These are phyloP conservation scores for Euphydryas editha DNA, from an alignment of 2,888 invertebrate genomes.

Conservation along the genomic window DNA sequence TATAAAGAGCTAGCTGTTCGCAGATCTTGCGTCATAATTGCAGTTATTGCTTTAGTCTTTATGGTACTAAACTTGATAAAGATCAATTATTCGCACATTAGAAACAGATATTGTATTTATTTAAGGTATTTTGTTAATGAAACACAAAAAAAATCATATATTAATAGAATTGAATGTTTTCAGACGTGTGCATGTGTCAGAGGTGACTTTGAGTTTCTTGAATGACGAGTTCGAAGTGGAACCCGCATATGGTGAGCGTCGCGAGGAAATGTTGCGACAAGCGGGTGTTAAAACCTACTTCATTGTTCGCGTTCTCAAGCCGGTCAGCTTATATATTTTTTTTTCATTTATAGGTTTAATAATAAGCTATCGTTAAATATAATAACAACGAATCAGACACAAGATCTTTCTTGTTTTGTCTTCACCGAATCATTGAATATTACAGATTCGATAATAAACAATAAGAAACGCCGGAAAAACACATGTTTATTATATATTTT, in stretches of 20 bases:
- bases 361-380: not conserved
- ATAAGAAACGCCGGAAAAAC: no score
- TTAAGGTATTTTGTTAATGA: not conserved
- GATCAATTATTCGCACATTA: no score
- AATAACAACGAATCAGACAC: no score
- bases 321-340: slow-evolving; percentile 80
- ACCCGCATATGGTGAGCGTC: slow-evolving; percentile 93
- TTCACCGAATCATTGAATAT: no score
- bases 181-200: slow-evolving; percentile 96
- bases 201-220: slow-evolving; percentile 93
- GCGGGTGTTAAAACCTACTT: slow-evolving; percentile 96
- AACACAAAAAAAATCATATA: not conserved
- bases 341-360: not conserved
- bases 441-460: no score
- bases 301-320: slow-evolving; percentile 93
- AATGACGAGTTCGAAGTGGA: slow-evolving; percentile 97
- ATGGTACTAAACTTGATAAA: no score
- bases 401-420: no score
- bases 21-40: not conserved
- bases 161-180: slow-evolving; percentile 47
- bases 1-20: no score
- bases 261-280: slow-evolving; percentile 95
- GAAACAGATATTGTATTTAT: not conserved
- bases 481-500: no score
- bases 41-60: not conserved